phyloP scores from a whole-genome alignment of 2,113 vertebrate species.

The Chrysemys picta region DNA sequence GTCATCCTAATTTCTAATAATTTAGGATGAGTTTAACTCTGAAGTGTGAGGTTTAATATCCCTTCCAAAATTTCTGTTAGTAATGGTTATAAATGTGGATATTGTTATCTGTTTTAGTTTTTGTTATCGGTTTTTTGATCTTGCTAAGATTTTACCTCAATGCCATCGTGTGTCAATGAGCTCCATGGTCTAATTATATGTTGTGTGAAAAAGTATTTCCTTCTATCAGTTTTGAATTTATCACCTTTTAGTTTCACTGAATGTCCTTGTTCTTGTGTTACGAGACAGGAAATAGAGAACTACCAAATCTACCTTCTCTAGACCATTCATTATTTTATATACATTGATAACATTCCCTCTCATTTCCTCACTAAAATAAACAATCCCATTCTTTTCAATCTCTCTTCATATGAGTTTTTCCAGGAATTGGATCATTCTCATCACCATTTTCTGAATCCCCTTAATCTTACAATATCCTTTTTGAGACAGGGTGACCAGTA shows the following conservation, averaged over 20 bases:
- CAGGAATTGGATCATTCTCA: background rate
- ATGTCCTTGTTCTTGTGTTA: background rate
- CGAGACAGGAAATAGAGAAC: background rate
- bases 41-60: background rate
- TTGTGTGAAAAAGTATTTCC: background rate
- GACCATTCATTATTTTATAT: background rate
- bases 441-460: background rate
- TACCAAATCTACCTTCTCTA: background rate
- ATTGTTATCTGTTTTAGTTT: background rate
- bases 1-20: background rate
- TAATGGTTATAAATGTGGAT: background rate
- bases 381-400: background rate
- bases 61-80: background rate
- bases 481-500: background rate
- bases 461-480: background rate
- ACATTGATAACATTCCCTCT: background rate
- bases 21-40: background rate
- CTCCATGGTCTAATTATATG: background rate
- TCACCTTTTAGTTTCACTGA: background rate
- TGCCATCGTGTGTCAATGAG: background rate
- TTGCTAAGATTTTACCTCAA: background rate
- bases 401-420: background rate
- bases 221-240: background rate
- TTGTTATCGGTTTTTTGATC: background rate
- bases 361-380: background rate